phyloP scores from a whole-genome alignment of 2,113 vertebrate species.

The Emydocephalus ijimae region DNA sequence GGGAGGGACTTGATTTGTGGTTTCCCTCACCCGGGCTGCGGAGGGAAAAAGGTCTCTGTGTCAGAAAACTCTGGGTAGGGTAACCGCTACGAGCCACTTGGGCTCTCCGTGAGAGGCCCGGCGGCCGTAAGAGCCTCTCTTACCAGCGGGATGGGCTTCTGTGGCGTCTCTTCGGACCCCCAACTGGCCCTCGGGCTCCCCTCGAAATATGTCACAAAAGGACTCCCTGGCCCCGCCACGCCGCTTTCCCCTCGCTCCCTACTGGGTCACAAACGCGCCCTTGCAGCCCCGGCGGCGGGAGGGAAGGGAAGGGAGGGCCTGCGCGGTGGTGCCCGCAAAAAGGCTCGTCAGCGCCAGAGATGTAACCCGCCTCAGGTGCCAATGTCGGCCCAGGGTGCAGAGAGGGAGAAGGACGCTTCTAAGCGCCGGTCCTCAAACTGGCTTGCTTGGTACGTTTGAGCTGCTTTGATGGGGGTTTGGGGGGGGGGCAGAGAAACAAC shows the following conservation, averaged over 20 bases:
- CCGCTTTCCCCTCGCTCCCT: no score
- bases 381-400: not conserved
- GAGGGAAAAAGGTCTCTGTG: not conserved
- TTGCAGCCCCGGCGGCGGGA: not conserved
- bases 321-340: not conserved
- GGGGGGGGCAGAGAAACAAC: not conserved
- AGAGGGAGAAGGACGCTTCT: not conserved
- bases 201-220: conserved; percentile 1
- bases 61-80: not conserved
- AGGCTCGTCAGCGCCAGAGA: not conserved
- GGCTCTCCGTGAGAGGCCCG: not conserved
- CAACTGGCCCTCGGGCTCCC: no score
- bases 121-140: no score
- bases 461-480: no score
- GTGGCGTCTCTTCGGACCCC: not conserved
- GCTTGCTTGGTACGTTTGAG: not conserved
- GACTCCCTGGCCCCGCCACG: not conserved
- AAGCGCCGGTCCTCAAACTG: not conserved
- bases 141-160: not conserved
- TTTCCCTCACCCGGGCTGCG: not conserved
- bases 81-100: not conserved
- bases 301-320: not conserved
- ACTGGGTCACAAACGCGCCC: not conserved
- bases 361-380: not conserved
- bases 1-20: not conserved